Base-by-base conservation (phyloP, 2,113 vertebrate genomes). In the Amia ocellicauda region DNA sequence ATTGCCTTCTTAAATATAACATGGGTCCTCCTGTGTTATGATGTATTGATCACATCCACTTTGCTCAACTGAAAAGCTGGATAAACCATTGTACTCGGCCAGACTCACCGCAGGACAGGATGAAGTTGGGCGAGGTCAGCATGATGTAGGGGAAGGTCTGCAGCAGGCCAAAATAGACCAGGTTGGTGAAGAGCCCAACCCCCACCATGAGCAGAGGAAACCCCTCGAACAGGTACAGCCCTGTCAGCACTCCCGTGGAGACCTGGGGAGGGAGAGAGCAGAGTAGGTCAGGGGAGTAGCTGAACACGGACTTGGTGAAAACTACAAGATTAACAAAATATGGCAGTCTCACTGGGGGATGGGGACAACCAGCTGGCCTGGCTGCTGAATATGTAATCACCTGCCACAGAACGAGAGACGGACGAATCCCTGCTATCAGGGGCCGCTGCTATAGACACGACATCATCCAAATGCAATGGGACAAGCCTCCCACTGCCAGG, bases 61-160 rank as follows among this genome's bases (percentile, higher is more conserved):
- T n/a, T n/a, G n/a, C n/a, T n/a, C n/a, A n/a, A n/a, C n/a, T n/a
- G n/a, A n/a, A n/a, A n/a, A n/a, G n/a, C n/a, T n/a, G n/a, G n/a
- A n/a, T n/a, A n/a, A n/a, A n/a, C n/a, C n/a, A n/a, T n/a, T n/a
- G n/a, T n/a, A 3, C 31, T 9, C 31, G 22, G 2, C 1, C 0
- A 2, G 0, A 73, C 91, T 85, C 74, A 98, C 96, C 93, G 2
- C 96, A 98, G 0, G 95, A 97, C 8, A 98, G 85, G 66, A 98
- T 96, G 74, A 98, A 98, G 78, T 97, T 98, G 16, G 96, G 94
- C 2, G 96, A 98, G 26, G 93, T 96, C 59, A 98, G 89, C 82
- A 94, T 80, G 45, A 98, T 98, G 88, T 96, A 96, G 10, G 96
- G 96, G 79, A 98, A 98, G 1, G 92, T 95, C 82, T 91, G 94